These are phyloP conservation scores for Ophthalmotilapia sp. DNA, from an alignment of 2,113 vertebrate species.

Conservation along the genomic window DNA sequence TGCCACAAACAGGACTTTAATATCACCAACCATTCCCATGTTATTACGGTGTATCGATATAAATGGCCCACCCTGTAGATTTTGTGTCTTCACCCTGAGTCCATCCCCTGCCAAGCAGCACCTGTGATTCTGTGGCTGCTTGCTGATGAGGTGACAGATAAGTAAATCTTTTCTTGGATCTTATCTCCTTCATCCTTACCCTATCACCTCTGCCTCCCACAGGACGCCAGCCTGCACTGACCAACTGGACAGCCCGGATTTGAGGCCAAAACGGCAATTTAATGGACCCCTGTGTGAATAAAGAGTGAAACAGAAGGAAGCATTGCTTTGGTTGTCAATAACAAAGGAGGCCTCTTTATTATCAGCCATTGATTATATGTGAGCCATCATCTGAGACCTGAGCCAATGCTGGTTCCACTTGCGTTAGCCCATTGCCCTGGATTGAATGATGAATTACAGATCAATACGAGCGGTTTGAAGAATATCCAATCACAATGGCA, in stretches of 20 bases:
- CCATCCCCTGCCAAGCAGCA: constrained; percentile 13
- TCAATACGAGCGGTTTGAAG: constrained; percentile 43
- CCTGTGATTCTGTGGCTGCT: constrained; percentile 20
- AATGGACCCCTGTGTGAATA: constrained; percentile 29
- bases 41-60: background rate
- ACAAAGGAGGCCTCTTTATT: constrained; percentile 16
- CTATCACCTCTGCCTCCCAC: constrained; percentile 27
- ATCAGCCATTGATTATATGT: constrained; percentile 52
- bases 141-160: constrained; percentile 38
- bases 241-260: background rate
- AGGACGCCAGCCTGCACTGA: constrained; percentile 10
- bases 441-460: constrained; percentile 42
- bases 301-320: constrained; percentile 10
- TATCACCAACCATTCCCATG: background rate
- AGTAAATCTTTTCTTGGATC: constrained; percentile 26
- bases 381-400: constrained; percentile 34
- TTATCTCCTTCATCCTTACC: background rate
- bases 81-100: background rate
- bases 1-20: background rate
- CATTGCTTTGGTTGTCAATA: constrained; percentile 42
- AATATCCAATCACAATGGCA: background rate
- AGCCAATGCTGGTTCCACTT: constrained; percentile 17
- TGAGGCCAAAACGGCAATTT: background rate
- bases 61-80: background rate
- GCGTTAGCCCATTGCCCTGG: constrained; percentile 19